These are phyloP conservation scores for Drosophila cognata DNA, from an alignment of 2,888 invertebrate genomes.

Conservation along the genomic window DNA sequence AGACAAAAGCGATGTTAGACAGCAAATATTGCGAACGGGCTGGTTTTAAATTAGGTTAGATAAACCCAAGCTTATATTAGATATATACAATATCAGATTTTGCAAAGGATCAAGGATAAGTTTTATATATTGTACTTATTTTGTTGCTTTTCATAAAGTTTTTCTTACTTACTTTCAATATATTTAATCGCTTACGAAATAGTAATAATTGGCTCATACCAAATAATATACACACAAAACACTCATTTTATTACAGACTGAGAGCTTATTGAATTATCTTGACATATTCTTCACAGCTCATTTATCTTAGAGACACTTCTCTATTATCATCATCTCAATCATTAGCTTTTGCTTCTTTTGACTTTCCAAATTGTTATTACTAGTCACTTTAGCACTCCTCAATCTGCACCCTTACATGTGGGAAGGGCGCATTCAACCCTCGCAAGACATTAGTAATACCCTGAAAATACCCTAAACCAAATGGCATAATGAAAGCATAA, in stretches of 20 bases:
- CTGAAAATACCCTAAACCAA: conserved; percentile 13
- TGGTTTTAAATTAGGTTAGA: neutral
- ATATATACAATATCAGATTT: neutral
- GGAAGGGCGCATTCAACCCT: conserved; percentile 21
- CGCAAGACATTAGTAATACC: conserved; percentile 1
- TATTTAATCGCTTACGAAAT: neutral
- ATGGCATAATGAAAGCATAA: conserved; percentile 61
- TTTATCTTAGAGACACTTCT: neutral
- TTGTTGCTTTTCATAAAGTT: neutral
- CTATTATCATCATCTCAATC: neutral
- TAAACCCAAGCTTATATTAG: neutral
- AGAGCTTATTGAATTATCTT: neutral
- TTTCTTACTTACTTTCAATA: too few species aligned
- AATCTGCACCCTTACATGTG: neutral
- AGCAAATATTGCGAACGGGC: neutral
- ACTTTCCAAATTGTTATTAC: conserved; percentile 31
- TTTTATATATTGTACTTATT: neutral
- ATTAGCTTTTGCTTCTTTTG: conserved; percentile 16
- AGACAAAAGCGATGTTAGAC: accelerated
- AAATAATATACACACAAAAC: neutral
- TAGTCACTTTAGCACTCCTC: conserved; percentile 41
- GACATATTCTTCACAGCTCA: neutral
- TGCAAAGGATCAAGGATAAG: accelerated
- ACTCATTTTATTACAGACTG: neutral
- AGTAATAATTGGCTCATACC: neutral